Conservation (phyloP, 2,888 invertebrate genomes). For the Linyphia triangularis region DNA sequence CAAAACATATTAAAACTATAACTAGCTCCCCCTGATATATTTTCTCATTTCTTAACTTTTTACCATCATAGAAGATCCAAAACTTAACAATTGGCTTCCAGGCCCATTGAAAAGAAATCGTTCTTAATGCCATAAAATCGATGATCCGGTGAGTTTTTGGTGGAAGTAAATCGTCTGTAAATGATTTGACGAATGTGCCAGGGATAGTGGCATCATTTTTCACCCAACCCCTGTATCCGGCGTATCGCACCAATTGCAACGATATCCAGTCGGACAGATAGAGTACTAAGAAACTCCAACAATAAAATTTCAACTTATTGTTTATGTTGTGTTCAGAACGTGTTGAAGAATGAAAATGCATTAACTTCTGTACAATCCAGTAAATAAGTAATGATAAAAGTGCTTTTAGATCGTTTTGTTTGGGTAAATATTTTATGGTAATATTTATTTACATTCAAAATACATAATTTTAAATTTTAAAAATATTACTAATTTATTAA, state of each 20-base stretch:
- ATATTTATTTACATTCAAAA: too few relatives aligned
- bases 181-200: constrained; percentile 57
- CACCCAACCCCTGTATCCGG: not conserved
- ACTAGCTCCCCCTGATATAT: too few relatives aligned
- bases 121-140: constrained; percentile 16
- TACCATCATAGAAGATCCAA: too few relatives aligned
- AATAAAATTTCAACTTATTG: constrained; percentile 30
- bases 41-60: too few relatives aligned
- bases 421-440: too few relatives aligned
- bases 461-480: too few relatives aligned
- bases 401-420: too few relatives aligned
- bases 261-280: constrained; percentile 9
- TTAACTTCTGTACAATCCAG: not conserved
- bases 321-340: constrained; percentile 1
- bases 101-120: not conserved
- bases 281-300: not conserved
- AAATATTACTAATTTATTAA: too few relatives aligned
- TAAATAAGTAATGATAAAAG: not conserved
- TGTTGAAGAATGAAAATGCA: not conserved
- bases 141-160: constrained; percentile 18
- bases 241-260: not conserved
- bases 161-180: constrained; percentile 51
- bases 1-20: too few relatives aligned
- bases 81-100: not conserved
- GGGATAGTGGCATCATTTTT: constrained; percentile 34